Evolutionary conservation across 2,888 invertebrate species (phyloP), one percentile per base, ranked within the genome.

Genomic region (Pardosa pseudoannulata): DNA sequence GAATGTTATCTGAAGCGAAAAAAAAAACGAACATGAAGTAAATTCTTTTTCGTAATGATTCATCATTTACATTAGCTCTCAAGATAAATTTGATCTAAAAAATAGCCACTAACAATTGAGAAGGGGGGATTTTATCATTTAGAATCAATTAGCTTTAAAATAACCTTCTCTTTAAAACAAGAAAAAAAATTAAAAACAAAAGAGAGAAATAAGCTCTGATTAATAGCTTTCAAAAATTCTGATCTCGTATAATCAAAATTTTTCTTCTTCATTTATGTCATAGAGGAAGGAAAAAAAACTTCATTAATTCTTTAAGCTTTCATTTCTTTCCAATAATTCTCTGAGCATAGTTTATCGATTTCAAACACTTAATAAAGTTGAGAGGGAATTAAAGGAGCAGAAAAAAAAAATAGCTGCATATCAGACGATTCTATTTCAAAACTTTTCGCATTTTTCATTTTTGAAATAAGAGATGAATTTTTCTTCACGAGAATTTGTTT

Each of bases 131-230:
- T 56, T 56, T 23, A 56, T 56, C 56, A 56, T 56, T 56, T 56
- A 56, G 56, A 56, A 56, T 56, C 56, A 56, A 56, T 56, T 56
- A 56, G 23, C 56, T 56, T 56, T 56, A 56, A 56, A 56, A 56
- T 56, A 23, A 19, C 23, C 56, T 23, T 56, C 23, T 56, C 11
- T 23, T 56, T 23, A 16, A 56, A 23, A 46, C 9, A 9, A 46
- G n/a, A n/a, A n/a, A n/a, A n/a, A 46, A 46, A 46, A 46, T 13
- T 2, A 46, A 46, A 46, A 19, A 56, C 1, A 56, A 56, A 56
- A 23, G 23, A 56, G 23, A 23, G 56, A 56, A 56, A 56, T 19
- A 56, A 56, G 56, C 19, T 11, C 56, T 56, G 56, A 56, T 56
- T 56, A 56, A 56, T 56, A 56, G 23, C 56, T 23, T 56, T 56